Conservation (phyloP, 1,140 invertebrate genomes). For the Drosophila ironensis region DNA sequence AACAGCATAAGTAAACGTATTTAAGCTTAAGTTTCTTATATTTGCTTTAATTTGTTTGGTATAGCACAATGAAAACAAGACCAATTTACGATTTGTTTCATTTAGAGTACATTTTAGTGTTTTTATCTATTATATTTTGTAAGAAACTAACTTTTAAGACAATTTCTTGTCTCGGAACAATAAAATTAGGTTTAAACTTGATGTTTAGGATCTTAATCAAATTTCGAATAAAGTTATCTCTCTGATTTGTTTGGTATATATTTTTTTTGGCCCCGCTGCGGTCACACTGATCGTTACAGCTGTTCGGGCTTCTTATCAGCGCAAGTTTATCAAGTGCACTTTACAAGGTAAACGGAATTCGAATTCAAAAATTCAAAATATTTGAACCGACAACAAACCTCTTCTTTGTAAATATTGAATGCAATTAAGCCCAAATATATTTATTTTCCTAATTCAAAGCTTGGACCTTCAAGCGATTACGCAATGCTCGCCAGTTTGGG, state of each 20-base stretch:
- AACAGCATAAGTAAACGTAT: too few relatives aligned
- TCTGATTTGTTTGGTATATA: neutral
- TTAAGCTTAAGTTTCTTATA: too few relatives aligned
- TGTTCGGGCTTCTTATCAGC: slow-evolving; percentile 39
- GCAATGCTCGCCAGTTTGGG: slow-evolving; percentile 46
- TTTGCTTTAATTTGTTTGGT: too few relatives aligned
- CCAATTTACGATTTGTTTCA: too few relatives aligned
- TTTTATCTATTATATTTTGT: too few relatives aligned
- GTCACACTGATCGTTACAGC: slow-evolving; percentile 22
- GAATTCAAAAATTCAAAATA: too few relatives aligned
- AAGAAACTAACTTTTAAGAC: too few relatives aligned
- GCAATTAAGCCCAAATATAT: slow-evolving; percentile 30
- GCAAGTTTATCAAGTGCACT: slow-evolving; percentile 18
- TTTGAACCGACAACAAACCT: slow-evolving; percentile 10
- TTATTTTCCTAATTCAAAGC: slow-evolving; percentile 26
- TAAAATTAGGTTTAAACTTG: too few relatives aligned
- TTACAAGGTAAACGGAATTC: slow-evolving; percentile 15
- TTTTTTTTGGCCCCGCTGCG: neutral
- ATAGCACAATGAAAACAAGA: neutral
- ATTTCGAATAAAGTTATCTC: neutral
- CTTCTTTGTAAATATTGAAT: slow-evolving; percentile 28
- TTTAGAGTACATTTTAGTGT: too few relatives aligned
- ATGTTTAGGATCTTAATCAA: too few relatives aligned
- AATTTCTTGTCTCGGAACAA: too few relatives aligned
- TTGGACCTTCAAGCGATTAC: slow-evolving; percentile 43